phyloP scores from a whole-genome alignment of 2,797 vertebrate genomes.

The Crenuchus spilurus region DNA sequence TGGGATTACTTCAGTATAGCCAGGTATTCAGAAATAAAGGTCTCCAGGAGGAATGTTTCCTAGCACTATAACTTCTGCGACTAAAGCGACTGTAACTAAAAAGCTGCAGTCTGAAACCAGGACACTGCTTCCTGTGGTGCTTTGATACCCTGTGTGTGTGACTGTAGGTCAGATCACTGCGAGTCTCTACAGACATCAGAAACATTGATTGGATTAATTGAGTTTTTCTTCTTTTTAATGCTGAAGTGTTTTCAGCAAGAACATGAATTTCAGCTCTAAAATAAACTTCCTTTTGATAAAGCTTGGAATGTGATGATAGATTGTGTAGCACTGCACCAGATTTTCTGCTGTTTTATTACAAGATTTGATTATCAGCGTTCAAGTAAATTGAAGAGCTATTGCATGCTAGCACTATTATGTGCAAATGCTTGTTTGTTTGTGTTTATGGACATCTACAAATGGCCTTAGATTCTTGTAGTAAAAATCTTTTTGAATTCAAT shows the following conservation, averaged over 20 bases:
- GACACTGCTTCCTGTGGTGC: background rate
- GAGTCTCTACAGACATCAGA: background rate
- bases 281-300: background rate
- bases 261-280: background rate
- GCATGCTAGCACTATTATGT: no score
- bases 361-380: no score
- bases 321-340: background rate
- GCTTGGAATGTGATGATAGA: background rate
- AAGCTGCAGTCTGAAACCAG: background rate
- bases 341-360: background rate
- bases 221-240: background rate
- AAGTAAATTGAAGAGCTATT: no score
- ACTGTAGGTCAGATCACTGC: background rate
- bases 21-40: background rate
- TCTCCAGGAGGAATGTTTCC: background rate
- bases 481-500: no score
- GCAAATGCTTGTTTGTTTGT: no score
- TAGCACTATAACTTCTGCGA: background rate
- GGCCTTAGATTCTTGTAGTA: no score
- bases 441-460: no score
- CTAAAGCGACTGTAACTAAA: background rate
- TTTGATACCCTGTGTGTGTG: background rate
- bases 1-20: no score
- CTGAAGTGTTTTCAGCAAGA: background rate
- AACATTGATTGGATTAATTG: background rate